Base-by-base conservation (phyloP, 30 jellyfish, hydroid and myxozoan species). In the Pelagia noctiluca region DNA sequence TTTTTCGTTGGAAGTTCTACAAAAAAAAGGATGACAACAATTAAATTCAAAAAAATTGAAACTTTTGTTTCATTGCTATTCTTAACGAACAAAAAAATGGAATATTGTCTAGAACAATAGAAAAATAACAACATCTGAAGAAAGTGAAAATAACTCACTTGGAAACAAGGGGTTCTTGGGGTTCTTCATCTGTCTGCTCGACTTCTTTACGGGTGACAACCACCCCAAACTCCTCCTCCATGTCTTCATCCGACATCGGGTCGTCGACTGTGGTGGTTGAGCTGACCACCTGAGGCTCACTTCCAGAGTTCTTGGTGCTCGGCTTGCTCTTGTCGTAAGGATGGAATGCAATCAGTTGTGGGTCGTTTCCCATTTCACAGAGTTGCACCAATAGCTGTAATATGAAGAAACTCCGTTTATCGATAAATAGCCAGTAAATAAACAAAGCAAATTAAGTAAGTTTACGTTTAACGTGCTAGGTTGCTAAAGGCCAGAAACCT, bases 161-260 rank as follows among this genome's bases (percentile, higher is more conserved):
- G 13, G 80, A 38, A 16, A 34, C 19, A 0, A 35, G 50, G 38
- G 30, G 63, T 48, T 88, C 89, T 22, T 62, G 86, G 1, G 52
- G 16, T 73, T 88, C 72, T 13, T 88, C 85, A n/a, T 38, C 47
- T 22, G 88, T 28, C 74, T 71, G 64, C 16, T 90, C 96, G 0
- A 53, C 25, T 42, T 88, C n/a, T n/a, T n/a, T 87, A 12, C 91
- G 52, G 25, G 82, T 80, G 3, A 94, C 90, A 63, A 94, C 71
- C 2, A 95, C 85, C 16, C 92, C 90, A 61, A 88, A 94, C 23
- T 94, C 99, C 67, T 94, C 99, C 70, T 94, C 99, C 97, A 92
- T 92, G 52, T 94, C 99, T 21, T 94, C 99, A 66, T 94, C 99
- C 8, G 99, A 94, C 78, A 83, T 76, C 19, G 93, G 95, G 42